Conservation (phyloP, 2,113 vertebrate genomes). For the Picathartes gymnocephalus region DNA sequence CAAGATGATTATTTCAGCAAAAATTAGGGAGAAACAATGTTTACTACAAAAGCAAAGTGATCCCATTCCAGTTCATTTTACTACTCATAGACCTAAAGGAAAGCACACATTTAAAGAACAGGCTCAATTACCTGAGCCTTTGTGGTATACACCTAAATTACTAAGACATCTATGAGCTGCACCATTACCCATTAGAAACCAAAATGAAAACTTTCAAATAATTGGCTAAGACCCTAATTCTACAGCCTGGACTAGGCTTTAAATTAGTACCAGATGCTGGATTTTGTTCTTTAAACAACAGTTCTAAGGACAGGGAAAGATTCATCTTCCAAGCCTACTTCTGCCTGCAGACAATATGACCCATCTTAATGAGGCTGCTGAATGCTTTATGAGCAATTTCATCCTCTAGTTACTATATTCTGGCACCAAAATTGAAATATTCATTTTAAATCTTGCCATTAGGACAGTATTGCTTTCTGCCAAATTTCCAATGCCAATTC, state of each 20-base stretch:
- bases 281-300: slow-evolving; percentile 25
- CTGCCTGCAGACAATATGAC: slow-evolving; percentile 28
- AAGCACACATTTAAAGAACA: background rate
- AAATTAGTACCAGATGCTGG: slow-evolving; percentile 30
- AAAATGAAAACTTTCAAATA: background rate
- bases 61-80: background rate
- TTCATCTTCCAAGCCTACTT: slow-evolving; percentile 30
- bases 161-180: background rate
- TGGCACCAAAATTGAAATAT: slow-evolving; percentile 41
- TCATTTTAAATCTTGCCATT: slow-evolving; percentile 24
- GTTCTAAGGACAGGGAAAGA: slow-evolving; percentile 6
- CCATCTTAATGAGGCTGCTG: slow-evolving; percentile 29
- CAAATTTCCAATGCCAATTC: slow-evolving; percentile 17
- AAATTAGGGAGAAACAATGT: background rate
- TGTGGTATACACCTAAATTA: background rate
- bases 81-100: background rate
- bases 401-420: slow-evolving; percentile 35
- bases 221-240: background rate
- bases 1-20: background rate
- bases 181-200: background rate
- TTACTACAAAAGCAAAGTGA: background rate
- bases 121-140: background rate
- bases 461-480: background rate
- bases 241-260: background rate
- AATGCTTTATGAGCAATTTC: slow-evolving; percentile 53